Conservation (phyloP, 92 coral and sea anemone species). For the Micromussa lordhowensis region DNA sequence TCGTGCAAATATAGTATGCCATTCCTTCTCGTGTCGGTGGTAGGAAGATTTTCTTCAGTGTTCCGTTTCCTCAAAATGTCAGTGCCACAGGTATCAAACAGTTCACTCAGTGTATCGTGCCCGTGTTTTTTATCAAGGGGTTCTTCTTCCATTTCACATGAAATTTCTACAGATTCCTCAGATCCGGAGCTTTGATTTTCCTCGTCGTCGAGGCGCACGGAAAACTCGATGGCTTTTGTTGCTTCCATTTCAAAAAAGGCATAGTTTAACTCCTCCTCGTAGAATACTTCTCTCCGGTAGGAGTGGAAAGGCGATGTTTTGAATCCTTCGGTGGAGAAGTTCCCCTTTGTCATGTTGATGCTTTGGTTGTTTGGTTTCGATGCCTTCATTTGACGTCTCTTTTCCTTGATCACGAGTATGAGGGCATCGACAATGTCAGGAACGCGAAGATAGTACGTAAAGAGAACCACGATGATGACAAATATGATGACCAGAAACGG, state of each 20-base stretch:
- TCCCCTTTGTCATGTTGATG: conserved; percentile 13
- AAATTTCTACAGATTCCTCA: conserved; percentile 44
- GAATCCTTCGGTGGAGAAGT: conserved; percentile 26
- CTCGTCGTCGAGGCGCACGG: conserved; percentile 26
- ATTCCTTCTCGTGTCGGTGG: background rate
- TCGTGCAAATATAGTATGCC: background rate
- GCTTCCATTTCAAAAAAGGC: conserved; percentile 22
- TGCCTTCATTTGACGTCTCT: conserved; percentile 2
- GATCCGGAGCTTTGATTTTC: conserved; percentile 8
- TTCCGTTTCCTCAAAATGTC: background rate
- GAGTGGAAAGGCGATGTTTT: conserved; percentile 36
- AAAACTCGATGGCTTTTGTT: conserved; percentile 37
- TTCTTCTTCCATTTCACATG: conserved; percentile 33
- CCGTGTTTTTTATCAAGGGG: background rate
- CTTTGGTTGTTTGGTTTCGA: background rate
- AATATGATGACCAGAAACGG: conserved; percentile 32
- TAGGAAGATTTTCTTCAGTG: background rate
- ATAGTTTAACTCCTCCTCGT: conserved; percentile 42
- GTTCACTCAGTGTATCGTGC: conserved; percentile 18
- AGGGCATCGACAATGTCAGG: conserved; percentile 23
- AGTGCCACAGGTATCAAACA: conserved; percentile 12
- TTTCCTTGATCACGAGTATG: conserved; percentile 20
- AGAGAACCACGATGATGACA: conserved; percentile 7
- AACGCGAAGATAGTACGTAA: conserved; percentile 21
- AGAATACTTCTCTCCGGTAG: conserved; percentile 45